Percentiles rank a stretch among this genome's conserved stretches.
phyloP scores from a whole-genome alignment of 2,888 invertebrate genomes.

The Mesorhabditis sp. region DNA sequence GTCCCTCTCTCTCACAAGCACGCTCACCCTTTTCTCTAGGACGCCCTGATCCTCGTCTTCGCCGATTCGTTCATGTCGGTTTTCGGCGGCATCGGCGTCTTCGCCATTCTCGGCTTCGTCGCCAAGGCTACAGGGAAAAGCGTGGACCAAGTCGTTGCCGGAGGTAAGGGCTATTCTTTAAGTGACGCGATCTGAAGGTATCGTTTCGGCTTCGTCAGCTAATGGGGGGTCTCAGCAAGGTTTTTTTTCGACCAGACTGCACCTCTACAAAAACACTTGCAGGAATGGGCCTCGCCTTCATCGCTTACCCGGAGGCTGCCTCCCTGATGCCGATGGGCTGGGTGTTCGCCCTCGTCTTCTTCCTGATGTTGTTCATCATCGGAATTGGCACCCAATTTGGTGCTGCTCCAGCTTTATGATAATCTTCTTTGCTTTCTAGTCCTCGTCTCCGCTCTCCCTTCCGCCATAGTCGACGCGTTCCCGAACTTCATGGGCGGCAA shows the following conservation, averaged over 20 bases:
- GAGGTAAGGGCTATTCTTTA: background rate
- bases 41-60: background rate
- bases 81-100: background rate
- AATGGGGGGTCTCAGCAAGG: background rate
- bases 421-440: background rate
- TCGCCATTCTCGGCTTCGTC: background rate
- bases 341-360: constrained; percentile 2
- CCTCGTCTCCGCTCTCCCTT: background rate
- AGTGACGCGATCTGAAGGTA: background rate
- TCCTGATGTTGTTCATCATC: background rate
- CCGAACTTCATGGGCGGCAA: background rate
- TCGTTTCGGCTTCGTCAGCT: too few relatives aligned
- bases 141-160: background rate
- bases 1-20: too few relatives aligned
- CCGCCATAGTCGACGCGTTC: background rate
- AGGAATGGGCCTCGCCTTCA: background rate
- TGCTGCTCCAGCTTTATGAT: background rate
- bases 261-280: background rate
- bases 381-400: constrained; percentile 2
- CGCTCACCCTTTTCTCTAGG: too few relatives aligned
- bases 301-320: background rate
- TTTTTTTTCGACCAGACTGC: too few relatives aligned
- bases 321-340: background rate
- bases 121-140: too few relatives aligned
- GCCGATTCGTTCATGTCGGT: background rate